A percentile compares a stretch with the other conserved stretches of the same genome.
Evolutionary conservation across 92 coral and sea anemone species (phyloP).

Genomic region (Actinostola sp.): DNA sequence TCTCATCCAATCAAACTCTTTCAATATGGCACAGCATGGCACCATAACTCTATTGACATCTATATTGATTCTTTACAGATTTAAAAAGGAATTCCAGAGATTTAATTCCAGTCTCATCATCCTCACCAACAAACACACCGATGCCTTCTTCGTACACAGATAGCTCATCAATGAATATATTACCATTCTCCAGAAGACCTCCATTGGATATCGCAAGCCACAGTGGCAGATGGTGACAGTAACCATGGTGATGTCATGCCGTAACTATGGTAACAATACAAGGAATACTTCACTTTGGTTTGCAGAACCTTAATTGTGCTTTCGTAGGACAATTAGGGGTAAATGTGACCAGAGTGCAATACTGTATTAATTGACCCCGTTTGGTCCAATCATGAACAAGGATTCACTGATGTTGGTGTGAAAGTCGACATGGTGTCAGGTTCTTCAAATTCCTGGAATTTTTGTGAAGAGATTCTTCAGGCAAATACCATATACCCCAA

Average conservation of each 20-base stretch:
- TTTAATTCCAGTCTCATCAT: not conserved
- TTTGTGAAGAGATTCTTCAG: too few species aligned
- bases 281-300: not conserved
- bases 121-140: constrained; percentile 13
- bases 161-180: constrained; percentile 17
- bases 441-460: too few species aligned
- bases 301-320: not conserved
- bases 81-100: constrained; percentile 37
- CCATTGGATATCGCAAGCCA: constrained; percentile 72
- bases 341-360: too few species aligned
- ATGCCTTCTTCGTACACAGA: constrained; percentile 11
- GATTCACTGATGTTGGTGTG: too few species aligned
- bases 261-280: not conserved
- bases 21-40: too few species aligned
- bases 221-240: constrained; percentile 83
- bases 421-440: too few species aligned
- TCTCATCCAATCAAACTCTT: too few species aligned
- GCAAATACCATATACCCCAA: too few species aligned
- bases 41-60: too few species aligned
- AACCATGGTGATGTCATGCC: not conserved
- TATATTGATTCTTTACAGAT: constrained; percentile 37
- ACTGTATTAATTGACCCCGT: too few species aligned
- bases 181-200: constrained; percentile 65
- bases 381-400: too few species aligned
- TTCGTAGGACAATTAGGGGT: too few species aligned